These are phyloP conservation scores for Artibeus jamaicensis DNA, from an alignment of 2,797 vertebrate genomes.

Conservation along the genomic window DNA sequence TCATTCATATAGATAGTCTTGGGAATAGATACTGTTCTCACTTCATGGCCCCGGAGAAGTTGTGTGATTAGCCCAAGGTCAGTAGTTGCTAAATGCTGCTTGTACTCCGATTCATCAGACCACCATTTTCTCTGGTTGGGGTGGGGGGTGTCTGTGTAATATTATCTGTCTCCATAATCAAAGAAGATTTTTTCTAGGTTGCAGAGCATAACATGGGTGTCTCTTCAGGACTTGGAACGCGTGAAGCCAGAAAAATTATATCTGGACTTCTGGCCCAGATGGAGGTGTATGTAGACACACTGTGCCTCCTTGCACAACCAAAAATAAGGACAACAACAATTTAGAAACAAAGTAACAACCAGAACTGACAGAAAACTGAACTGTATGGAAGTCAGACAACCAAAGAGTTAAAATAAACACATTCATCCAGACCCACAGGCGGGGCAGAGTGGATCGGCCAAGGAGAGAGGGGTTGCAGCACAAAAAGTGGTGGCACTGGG, in stretches of 20 bases:
- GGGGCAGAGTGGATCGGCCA: too few relatives aligned
- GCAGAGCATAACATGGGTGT: not conserved
- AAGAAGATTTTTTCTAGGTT: not conserved
- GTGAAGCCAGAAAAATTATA: not conserved
- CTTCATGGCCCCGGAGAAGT: not conserved
- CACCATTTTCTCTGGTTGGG: not conserved
- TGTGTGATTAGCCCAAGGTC: not conserved
- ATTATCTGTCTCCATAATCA: not conserved
- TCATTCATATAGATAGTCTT: not conserved
- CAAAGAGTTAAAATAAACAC: too few relatives aligned
- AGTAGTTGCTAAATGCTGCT: not conserved
- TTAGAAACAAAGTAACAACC: too few relatives aligned
- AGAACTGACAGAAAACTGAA: too few relatives aligned
- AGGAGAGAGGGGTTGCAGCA: too few relatives aligned
- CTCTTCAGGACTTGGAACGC: not conserved
- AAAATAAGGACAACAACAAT: too few relatives aligned
- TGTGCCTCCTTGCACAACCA: too few relatives aligned
- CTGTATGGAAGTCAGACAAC: too few relatives aligned
- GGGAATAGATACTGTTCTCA: not conserved
- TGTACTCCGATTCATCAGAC: not conserved
- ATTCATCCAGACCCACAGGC: too few relatives aligned
- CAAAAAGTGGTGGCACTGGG: too few relatives aligned
- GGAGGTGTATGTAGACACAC: too few relatives aligned
- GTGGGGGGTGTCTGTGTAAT: not conserved
- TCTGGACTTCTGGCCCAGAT: too few relatives aligned